Percentiles rank a stretch among this genome's conserved stretches.
Conservation (phyloP, 23 tunicate species). For the Halocynthia roretzi region DNA sequence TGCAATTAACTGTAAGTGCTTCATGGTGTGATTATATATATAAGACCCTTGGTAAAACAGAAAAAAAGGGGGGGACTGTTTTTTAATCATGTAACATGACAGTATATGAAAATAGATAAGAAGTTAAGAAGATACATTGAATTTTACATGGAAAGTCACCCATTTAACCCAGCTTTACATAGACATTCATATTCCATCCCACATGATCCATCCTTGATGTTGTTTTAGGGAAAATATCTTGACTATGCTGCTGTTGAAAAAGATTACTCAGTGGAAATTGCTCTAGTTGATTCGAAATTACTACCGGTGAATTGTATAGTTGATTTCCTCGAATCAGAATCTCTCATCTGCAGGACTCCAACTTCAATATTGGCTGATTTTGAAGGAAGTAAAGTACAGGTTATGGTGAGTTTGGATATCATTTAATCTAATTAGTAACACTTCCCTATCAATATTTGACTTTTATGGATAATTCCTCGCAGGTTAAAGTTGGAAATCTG, state of each 20-base stretch:
- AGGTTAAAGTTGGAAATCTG: slow-evolving; percentile 20
- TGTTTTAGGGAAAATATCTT: slow-evolving; percentile 10
- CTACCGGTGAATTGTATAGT: neutral
- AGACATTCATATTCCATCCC: neutral
- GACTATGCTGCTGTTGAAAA: slow-evolving; percentile 8
- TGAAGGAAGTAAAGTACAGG: slow-evolving; percentile 10
- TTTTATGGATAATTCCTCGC: neutral
- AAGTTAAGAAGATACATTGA: neutral
- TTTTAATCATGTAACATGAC: neutral
- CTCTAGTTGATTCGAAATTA: neutral
- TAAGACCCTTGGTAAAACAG: neutral
- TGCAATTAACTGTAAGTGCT: slow-evolving; percentile 6
- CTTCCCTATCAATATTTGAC: neutral
- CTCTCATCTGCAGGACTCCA: slow-evolving; percentile 10
- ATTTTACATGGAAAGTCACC: neutral
- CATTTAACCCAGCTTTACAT: neutral
- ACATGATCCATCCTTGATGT: neutral
- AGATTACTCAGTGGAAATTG: slow-evolving; percentile 4
- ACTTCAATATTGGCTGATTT: neutral
- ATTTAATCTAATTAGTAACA: neutral
- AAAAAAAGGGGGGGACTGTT: no score
- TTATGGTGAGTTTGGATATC: slow-evolving; percentile 6
- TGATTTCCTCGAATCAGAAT: slow-evolving; percentile 6
- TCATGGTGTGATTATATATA: neutral
- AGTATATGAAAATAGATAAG: no score